phyloP scores from a whole-genome alignment of 2,113 vertebrate genomes.

The Nannobrachium achirus region DNA sequence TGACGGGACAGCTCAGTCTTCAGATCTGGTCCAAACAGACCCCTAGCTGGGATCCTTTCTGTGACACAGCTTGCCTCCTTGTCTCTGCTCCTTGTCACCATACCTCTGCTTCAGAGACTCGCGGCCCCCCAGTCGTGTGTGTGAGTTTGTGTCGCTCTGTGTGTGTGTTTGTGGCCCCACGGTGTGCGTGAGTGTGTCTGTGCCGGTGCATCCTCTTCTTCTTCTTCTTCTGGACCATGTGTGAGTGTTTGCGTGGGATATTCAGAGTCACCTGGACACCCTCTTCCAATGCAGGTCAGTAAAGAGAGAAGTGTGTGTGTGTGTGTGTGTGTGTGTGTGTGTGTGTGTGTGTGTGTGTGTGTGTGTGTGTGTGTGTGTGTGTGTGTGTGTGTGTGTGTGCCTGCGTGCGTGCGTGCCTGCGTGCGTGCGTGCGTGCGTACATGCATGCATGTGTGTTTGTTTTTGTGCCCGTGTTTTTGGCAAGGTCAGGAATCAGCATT shows the following conservation, averaged over 20 bases:
- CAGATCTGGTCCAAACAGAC: constrained; percentile 29
- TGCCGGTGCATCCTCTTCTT: constrained; percentile 21
- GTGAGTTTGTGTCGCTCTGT: constrained; percentile 32
- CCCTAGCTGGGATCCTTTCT: constrained; percentile 27
- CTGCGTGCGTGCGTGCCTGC: no score
- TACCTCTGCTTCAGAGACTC: constrained; percentile 20
- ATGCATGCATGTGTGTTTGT: no score
- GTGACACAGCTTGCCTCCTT: constrained; percentile 36
- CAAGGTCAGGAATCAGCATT: no score
- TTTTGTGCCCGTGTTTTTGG: no score
- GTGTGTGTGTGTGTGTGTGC: no score
- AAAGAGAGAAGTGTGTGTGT: neutral
- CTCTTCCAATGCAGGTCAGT: constrained; percentile 78
- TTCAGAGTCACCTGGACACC: constrained; percentile 82
- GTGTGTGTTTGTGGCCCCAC: constrained; percentile 17
- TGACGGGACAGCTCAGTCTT: constrained; percentile 35
- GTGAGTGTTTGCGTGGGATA: constrained; percentile 82
- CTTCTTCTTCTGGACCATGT: constrained; percentile 74
- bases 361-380: no score
- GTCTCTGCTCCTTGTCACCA: constrained; percentile 26
- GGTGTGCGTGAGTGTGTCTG: neutral
- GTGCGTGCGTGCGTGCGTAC: no score
- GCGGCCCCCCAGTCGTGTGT: constrained; percentile 24
- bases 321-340: neutral
- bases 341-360: neutral